Evolutionary conservation across 2,797 vertebrate genomes (phyloP), one percentile per base, ranked within the genome.

Genomic region (Calcarius lapponicus): DNA sequence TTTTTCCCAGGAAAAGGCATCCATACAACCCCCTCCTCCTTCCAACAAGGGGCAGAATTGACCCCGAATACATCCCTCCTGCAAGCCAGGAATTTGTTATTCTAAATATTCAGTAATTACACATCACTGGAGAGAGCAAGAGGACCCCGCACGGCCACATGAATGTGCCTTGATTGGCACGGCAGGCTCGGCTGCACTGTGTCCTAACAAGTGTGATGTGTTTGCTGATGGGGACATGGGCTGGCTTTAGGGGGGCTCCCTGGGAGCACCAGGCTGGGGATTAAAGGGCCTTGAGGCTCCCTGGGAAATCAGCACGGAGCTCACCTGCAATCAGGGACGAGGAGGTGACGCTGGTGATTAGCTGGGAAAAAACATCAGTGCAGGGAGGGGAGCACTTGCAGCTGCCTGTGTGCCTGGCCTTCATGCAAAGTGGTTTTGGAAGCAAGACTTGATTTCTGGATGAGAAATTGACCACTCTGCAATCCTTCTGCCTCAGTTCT

Each of bases 341-440:
- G 0, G 0, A 62, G 91, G 58, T 32, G 13, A 7, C 1, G 2
- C 32, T 43, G 2, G 4, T 10, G 45, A 71, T 71, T 50, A 91
- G 51, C 81, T 40, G 0, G 0, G 38, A 6, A 20, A 18, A 38
- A 60, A 6, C 4, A 0, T 1, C 8, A 0, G 40, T 0, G 0
- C 0, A 3, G 48, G 73, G 80, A 79, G 8, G 61, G 56, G 18
- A 8, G 80, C 21, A 0, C 4, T 4, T 3, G 10, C 40, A 48
- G 14, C 73, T 10, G 70, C 71, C 76, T 0, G 11, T 0, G 10
- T 2, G 54, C 54, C 71, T 8, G n/a, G 7, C 6, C 25, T 3
- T 11, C 57, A 0, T 0, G 43, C 6, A 17, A 25, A 48, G 69
- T 0, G 80, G 6, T 13, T 22, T 45, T 34, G 15, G 3, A 57